Evolutionary conservation across 2,797 vertebrate species (phyloP), one percentile per base, ranked within the genome.

Genomic region (Todus mexicanus): DNA sequence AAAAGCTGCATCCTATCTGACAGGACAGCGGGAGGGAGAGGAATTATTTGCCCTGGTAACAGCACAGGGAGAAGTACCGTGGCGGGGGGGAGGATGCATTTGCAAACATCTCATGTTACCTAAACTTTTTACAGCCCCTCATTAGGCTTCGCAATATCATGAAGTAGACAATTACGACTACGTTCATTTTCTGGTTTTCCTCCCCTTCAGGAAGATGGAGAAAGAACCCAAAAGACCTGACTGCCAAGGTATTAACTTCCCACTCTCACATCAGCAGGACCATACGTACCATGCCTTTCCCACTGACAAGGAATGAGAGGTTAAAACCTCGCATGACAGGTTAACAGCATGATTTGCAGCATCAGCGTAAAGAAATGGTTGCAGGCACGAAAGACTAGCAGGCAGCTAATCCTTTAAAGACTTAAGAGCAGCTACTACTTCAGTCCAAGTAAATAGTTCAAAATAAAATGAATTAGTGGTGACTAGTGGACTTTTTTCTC

Each of bases 381-480:
- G 63, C 66, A 90, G 89, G 54, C 79, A 87, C 0, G 3, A 21
- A n/a, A 68, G 66, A 89, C 79, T 53, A 91, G 76, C 75, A 92
- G 89, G 84, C 89, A 89, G 82, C 63, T 95, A 94, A 96, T 96
- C 94, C 90, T 89, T 88, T 91, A 86, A 78, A 84, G 84, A 74
- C 70, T 84, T 70, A 37, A 72, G 66, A 84, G 91, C 90, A 92
- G 80, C 68, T 86, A 75, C 90, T 75, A 66, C 85, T 79, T 70
- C 89, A 90, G 61, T 66, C 70, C 40, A 37, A 91, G 89, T 78
- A 92, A 95, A 84, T 92, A 94, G 87, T 92, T 94, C 92, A 92
- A 95, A 93, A 73, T 61, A 56, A 88, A 92, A 90, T 80, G 84
- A 93, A 92, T 92, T 81, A 91, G 38, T 65, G 40, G 73, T 56